These are phyloP conservation scores for Cantharis nigra DNA, from an alignment of 2,888 invertebrate species.

Conservation along the genomic window DNA sequence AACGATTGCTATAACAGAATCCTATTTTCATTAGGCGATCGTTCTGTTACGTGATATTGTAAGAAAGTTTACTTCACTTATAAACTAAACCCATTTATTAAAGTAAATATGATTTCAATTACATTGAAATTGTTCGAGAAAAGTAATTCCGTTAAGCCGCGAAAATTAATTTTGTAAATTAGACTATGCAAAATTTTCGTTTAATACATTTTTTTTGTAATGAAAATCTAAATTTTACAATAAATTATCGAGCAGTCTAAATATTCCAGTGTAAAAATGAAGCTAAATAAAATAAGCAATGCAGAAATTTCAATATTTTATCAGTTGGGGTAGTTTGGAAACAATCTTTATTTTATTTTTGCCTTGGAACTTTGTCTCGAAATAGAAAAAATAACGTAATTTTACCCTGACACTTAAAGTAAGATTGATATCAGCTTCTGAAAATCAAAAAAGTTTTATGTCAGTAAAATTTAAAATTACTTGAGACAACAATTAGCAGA, in stretches of 20 bases:
- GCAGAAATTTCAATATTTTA: not conserved
- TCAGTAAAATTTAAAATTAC: not conserved
- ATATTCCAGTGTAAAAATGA: not conserved
- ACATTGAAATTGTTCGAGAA: not conserved
- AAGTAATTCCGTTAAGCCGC: not conserved
- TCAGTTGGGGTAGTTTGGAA: not conserved
- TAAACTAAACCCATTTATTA: not conserved
- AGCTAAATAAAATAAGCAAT: not conserved
- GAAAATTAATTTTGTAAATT: not conserved
- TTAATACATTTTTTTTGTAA: not conserved
- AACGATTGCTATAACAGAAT: not conserved
- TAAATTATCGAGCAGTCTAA: not conserved
- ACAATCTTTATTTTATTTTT: not conserved
- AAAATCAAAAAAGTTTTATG: slow-evolving; percentile 1
- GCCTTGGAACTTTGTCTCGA: not conserved
- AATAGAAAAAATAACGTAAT: not conserved
- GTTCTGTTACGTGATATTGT: not conserved
- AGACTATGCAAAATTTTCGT: not conserved
- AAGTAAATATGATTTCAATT: not conserved
- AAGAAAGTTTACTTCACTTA: not conserved
- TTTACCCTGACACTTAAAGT: not conserved
- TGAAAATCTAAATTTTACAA: not conserved
- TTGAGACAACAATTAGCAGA: not conserved
- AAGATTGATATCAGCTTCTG: not conserved
- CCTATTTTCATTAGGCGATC: not conserved